Evolutionary conservation across 2,113 vertebrate species (phyloP).

Genomic region (Chaetura pelagica): DNA sequence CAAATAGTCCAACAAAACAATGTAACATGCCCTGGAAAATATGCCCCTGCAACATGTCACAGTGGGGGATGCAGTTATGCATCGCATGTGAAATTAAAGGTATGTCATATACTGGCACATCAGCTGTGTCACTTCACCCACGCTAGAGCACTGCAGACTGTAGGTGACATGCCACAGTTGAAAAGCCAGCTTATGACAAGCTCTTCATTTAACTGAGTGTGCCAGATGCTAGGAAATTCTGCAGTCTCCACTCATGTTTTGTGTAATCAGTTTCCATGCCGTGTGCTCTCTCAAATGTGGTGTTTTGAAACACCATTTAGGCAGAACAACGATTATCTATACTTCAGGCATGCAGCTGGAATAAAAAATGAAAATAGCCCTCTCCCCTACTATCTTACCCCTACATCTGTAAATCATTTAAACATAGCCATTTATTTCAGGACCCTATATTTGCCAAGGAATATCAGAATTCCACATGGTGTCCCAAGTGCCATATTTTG

Average conservation of each 20-base stretch:
- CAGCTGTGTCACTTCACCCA: background rate
- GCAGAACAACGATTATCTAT: background rate
- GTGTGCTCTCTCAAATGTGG: background rate
- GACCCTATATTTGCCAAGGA: background rate
- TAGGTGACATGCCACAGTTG: background rate
- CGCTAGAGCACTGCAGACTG: background rate
- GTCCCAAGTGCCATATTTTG: slow-evolving; percentile 58
- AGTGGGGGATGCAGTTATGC: background rate
- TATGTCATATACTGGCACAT: background rate
- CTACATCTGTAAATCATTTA: slow-evolving; percentile 33
- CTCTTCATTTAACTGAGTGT: background rate
- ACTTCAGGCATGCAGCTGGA: background rate
- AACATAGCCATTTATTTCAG: slow-evolving; percentile 22
- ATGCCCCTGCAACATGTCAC: background rate
- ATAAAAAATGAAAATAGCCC: background rate
- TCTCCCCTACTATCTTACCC: background rate
- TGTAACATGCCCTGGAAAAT: background rate
- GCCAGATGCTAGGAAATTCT: slow-evolving; percentile 61
- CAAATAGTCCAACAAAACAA: background rate
- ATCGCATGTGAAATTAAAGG: background rate
- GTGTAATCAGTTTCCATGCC: slow-evolving; percentile 7
- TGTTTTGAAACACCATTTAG: slow-evolving; percentile 21
- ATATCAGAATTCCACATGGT: slow-evolving; percentile 21
- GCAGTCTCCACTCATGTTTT: background rate
- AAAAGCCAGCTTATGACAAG: slow-evolving; percentile 33